phyloP scores from a whole-genome alignment of 2,113 vertebrate species.

The Hirundichthys speculiger region DNA sequence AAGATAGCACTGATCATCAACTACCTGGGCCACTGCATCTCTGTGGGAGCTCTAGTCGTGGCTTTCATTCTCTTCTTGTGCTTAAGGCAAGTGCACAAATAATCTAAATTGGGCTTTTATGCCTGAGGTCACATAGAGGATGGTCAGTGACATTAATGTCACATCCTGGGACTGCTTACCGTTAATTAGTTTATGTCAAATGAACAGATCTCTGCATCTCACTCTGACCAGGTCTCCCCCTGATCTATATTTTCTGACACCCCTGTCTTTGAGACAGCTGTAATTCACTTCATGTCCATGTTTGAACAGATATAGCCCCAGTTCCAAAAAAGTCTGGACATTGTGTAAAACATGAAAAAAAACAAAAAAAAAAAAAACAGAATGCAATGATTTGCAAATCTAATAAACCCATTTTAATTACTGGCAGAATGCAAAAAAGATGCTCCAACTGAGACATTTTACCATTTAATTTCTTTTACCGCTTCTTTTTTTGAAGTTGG shows the following conservation, averaged over 20 bases:
- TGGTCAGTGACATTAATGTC: slow-evolving; percentile 48
- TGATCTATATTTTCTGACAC: slow-evolving; percentile 31
- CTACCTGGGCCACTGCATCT: slow-evolving; percentile 97
- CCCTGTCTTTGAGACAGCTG: neutral
- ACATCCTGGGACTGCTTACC: slow-evolving; percentile 32
- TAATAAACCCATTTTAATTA: too few relatives aligned
- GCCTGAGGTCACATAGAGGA: slow-evolving; percentile 46
- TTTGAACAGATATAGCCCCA: slow-evolving; percentile 27
- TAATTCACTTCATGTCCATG: slow-evolving; percentile 14
- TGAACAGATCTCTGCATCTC: slow-evolving; percentile 19
- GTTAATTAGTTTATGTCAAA: slow-evolving; percentile 66
- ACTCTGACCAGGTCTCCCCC: slow-evolving; percentile 1
- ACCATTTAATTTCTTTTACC: too few relatives aligned
- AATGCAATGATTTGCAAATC: too few relatives aligned
- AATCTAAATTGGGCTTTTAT: slow-evolving; percentile 41
- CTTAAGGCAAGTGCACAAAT: slow-evolving; percentile 89
- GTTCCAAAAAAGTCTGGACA: too few relatives aligned
- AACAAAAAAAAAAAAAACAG: too few relatives aligned
- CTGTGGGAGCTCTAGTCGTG: slow-evolving; percentile 90
- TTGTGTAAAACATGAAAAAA: too few relatives aligned
- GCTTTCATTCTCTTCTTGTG: slow-evolving; percentile 96
- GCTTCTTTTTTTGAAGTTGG: too few relatives aligned
- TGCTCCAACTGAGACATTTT: too few relatives aligned
- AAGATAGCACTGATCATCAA: slow-evolving; percentile 94
- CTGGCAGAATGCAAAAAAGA: too few relatives aligned